phyloP scores from a whole-genome alignment of 2,888 invertebrate genomes.

The Metacarcinus magister region DNA sequence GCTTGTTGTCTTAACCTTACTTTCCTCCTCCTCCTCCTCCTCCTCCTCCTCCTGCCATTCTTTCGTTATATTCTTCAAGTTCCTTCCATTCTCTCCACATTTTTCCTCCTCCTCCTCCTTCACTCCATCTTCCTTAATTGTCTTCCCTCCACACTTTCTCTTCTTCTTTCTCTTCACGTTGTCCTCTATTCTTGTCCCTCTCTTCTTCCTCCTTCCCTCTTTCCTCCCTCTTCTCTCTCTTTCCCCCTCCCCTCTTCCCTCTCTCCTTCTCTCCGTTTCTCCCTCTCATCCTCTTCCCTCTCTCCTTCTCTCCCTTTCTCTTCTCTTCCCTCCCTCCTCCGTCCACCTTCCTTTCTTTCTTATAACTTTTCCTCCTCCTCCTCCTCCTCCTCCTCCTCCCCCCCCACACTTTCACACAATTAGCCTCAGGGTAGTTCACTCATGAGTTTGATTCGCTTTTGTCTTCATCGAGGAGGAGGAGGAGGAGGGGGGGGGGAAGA shows the following conservation, averaged over 20 bases:
- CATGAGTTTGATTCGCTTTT: neutral
- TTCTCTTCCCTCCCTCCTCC: neutral
- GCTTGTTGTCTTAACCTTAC: neutral
- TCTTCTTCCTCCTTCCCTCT: neutral
- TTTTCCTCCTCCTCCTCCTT: too few species aligned
- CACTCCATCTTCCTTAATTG: too few species aligned
- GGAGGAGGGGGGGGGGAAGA: neutral
- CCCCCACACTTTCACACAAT: neutral
- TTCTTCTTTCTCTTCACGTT: constrained; percentile 26
- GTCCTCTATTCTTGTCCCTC: neutral
- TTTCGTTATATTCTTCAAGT: too few species aligned
- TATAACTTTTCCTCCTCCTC: neutral
- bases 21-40: neutral
- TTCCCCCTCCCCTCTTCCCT: too few species aligned
- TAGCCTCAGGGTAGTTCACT: neutral
- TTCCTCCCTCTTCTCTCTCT: neutral
- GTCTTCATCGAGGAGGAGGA: constrained; percentile 7
- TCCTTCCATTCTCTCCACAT: too few species aligned
- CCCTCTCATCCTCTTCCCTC: too few species aligned
- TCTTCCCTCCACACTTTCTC: too few species aligned
- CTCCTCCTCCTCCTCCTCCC: too few species aligned
- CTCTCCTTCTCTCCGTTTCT: neutral
- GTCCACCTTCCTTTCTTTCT: neutral
- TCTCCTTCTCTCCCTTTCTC: neutral
- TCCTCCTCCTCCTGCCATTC: neutral